Percentiles rank a stretch among this genome's conserved stretches.
Evolutionary conservation across 2,797 vertebrate species (phyloP).

Genomic region (Taeniopygia guttata): DNA sequence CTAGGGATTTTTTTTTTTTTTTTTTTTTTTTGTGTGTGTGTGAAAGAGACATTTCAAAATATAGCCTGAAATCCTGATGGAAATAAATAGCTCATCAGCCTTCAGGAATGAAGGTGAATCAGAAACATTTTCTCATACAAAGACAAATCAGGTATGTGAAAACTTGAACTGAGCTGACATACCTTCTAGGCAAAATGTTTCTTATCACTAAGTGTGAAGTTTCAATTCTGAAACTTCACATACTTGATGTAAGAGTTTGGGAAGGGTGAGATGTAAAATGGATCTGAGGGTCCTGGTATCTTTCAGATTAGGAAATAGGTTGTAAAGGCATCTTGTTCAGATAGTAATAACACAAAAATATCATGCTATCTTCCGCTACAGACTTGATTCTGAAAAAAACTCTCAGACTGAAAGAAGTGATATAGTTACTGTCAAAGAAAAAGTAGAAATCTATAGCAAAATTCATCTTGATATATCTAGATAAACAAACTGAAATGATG

Average conservation of each 20-base stretch:
- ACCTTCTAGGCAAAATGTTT: slow-evolving; percentile 49
- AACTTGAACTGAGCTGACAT: slow-evolving; percentile 27
- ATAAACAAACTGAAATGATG: background rate
- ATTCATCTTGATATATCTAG: background rate
- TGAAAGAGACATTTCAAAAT: background rate
- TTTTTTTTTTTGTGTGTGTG: background rate
- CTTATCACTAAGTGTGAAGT: slow-evolving; percentile 33
- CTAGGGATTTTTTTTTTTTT: background rate
- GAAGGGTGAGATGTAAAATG: slow-evolving; percentile 40
- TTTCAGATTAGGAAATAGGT: slow-evolving; percentile 59
- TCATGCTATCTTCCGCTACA: slow-evolving; percentile 1
- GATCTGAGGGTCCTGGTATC: slow-evolving; percentile 36
- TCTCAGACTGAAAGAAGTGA: slow-evolving; percentile 2
- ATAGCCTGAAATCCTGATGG: slow-evolving; percentile 39
- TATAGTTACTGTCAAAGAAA: background rate
- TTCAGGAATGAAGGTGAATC: slow-evolving; percentile 26
- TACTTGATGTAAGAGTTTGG: slow-evolving; percentile 41
- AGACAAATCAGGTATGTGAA: slow-evolving; percentile 53
- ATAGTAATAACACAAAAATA: slow-evolving; percentile 42
- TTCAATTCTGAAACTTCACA: slow-evolving; percentile 51
- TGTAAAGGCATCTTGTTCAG: slow-evolving; percentile 67
- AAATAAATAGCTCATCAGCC: slow-evolving; percentile 48
- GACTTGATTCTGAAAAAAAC: slow-evolving; percentile 25
- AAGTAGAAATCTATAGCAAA: slow-evolving; percentile 4
- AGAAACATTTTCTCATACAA: slow-evolving; percentile 23